Conservation (phyloP, 2,888 invertebrate genomes). For the Odontocolon sp. region DNA sequence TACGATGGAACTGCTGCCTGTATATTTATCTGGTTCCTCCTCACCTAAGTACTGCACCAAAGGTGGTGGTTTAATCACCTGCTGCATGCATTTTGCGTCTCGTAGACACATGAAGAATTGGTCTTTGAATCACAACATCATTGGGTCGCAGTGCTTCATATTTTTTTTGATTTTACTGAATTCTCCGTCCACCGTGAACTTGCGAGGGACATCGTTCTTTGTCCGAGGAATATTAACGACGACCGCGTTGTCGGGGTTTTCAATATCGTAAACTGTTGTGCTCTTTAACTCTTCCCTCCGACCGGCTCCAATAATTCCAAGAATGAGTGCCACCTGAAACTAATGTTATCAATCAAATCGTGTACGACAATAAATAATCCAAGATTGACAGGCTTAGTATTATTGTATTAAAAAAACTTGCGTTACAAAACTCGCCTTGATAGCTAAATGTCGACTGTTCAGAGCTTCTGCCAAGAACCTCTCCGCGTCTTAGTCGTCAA, state of each 20-base stretch:
- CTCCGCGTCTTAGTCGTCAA: background rate
- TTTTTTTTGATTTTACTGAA: slow-evolving; percentile 35
- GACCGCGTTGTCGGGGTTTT: slow-evolving; percentile 16
- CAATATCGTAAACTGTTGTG: slow-evolving; percentile 26
- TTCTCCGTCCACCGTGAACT: slow-evolving; percentile 35
- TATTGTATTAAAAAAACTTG: no score
- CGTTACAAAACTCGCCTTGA: no score
- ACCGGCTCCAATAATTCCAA: slow-evolving; percentile 30
- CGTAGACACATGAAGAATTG: slow-evolving; percentile 32
- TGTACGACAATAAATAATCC: no score
- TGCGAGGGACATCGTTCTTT: slow-evolving; percentile 12
- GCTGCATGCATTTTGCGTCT: slow-evolving; percentile 33
- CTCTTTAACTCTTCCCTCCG: slow-evolving; percentile 25
- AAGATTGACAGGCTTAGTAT: no score
- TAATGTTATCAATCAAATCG: background rate
- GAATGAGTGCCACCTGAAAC: slow-evolving; percentile 41
- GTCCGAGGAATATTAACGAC: slow-evolving; percentile 33
- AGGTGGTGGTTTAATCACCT: slow-evolving; percentile 61
- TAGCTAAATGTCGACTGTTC: background rate
- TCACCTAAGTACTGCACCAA: slow-evolving; percentile 57
- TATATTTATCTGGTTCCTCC: slow-evolving; percentile 58
- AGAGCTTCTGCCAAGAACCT: background rate
- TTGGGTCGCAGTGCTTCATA: slow-evolving; percentile 33
- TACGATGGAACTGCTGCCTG: slow-evolving; percentile 62
- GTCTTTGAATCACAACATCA: slow-evolving; percentile 9